phyloP scores from a whole-genome alignment of 2,113 vertebrate species.

The Pluvianellus socialis region DNA sequence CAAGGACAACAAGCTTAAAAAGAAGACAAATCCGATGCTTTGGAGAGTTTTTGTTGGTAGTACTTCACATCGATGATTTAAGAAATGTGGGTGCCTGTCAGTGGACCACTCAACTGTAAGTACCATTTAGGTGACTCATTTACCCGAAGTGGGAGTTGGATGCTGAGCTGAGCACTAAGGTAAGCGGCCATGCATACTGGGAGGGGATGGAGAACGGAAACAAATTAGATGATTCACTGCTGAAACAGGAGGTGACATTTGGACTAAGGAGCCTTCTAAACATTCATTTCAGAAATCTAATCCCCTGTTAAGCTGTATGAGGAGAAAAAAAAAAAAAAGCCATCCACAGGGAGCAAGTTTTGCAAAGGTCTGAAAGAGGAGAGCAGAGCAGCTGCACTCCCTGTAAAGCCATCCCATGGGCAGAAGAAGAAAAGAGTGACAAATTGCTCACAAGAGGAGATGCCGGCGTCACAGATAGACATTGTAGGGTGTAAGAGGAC shows the following conservation, averaged over 20 bases:
- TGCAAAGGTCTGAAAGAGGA: background rate
- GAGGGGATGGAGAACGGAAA: constrained; percentile 7
- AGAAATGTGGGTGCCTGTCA: background rate
- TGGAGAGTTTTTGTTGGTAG: background rate
- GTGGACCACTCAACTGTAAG: background rate
- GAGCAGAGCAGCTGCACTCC: background rate
- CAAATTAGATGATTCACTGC: constrained; percentile 33
- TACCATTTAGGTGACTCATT: background rate
- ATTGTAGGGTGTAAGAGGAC: background rate
- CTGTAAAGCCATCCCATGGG: rapidly evolving
- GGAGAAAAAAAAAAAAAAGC: background rate
- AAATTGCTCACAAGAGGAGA: background rate
- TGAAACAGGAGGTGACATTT: constrained; percentile 23
- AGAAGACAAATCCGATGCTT: background rate
- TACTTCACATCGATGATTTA: background rate
- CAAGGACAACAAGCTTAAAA: background rate
- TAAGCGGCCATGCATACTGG: background rate
- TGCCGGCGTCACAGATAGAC: background rate
- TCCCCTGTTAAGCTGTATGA: background rate
- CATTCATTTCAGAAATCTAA: background rate
- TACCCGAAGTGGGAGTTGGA: background rate
- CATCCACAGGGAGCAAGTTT: background rate
- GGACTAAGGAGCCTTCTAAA: background rate
- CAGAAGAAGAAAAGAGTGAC: background rate
- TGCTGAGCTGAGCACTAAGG: constrained; percentile 46